Conservation (phyloP, 2,113 vertebrate species). For the Phyllopteryx taeniolatus region DNA sequence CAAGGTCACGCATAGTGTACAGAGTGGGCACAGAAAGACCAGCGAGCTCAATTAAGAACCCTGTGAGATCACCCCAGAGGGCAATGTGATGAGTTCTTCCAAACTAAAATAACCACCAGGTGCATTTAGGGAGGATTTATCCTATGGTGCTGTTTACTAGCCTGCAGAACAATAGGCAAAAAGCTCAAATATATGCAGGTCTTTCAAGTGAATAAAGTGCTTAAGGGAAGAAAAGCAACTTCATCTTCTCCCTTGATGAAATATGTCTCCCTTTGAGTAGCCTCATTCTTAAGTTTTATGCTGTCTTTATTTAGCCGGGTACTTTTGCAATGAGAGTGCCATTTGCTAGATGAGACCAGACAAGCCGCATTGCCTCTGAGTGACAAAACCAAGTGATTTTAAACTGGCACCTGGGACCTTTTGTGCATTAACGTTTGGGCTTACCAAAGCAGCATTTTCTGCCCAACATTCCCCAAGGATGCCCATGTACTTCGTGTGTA, state of each 20-base stretch:
- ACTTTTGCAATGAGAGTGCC: constrained; percentile 3
- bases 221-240: constrained; percentile 38
- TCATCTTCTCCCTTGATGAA: constrained; percentile 36
- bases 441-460: constrained; percentile 40
- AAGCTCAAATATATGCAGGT: constrained; percentile 26
- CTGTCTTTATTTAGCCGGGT: constrained; percentile 8
- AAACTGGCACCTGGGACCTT: constrained; percentile 22
- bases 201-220: constrained; percentile 34
- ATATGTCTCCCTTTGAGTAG: constrained; percentile 23
- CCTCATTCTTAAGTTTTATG: constrained; percentile 18
- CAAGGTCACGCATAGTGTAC: constrained; percentile 45
- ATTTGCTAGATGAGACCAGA: constrained; percentile 20
- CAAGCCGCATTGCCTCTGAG: constrained; percentile 16
- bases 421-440: constrained; percentile 14
- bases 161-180: constrained; percentile 28
- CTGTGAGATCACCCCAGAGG: constrained; percentile 37
- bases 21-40: constrained; percentile 11
- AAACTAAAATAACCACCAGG: constrained; percentile 30
- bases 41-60: constrained; percentile 43
- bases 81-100: constrained; percentile 2
- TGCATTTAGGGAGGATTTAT: constrained; percentile 29
- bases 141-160: constrained; percentile 32
- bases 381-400: constrained; percentile 20
- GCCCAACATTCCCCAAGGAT: constrained; percentile 34
- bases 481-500: constrained; percentile 17